Evolutionary conservation across 2,797 vertebrate species (phyloP).

Genomic region (Acanthurus tractus): DNA sequence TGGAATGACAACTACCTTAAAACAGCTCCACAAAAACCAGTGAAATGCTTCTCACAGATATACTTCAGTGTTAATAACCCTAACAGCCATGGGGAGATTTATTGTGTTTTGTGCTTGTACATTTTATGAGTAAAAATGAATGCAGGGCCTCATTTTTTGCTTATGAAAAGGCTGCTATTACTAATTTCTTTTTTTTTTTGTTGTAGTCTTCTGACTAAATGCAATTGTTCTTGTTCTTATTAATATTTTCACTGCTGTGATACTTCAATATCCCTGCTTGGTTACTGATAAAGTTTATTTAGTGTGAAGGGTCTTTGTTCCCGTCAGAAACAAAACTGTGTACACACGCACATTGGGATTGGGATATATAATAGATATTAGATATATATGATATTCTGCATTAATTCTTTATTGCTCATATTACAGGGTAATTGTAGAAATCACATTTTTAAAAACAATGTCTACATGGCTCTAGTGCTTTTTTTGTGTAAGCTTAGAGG

Average conservation of each 20-base stretch:
- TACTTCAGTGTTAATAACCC: too few species aligned
- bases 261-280: neutral
- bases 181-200: too few species aligned
- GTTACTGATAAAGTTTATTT: neutral
- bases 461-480: neutral
- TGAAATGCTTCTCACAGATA: too few species aligned
- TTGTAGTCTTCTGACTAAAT: too few species aligned
- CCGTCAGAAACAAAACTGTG: neutral
- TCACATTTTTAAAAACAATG: neutral
- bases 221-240: neutral
- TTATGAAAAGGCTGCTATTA: too few species aligned
- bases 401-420: neutral
- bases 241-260: neutral
- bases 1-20: too few species aligned
- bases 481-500: conserved; percentile 11
- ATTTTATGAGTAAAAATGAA: too few species aligned
- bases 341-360: neutral
- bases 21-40: too few species aligned
- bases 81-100: too few species aligned
- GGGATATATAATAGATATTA: too few species aligned
- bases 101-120: too few species aligned
- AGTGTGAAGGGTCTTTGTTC: neutral
- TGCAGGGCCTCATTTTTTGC: too few species aligned
- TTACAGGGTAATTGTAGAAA: neutral
- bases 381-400: neutral